A percentile compares a stretch with the other conserved stretches of the same genome.
Evolutionary conservation across 2,888 invertebrate genomes (phyloP).

Genomic region (Mongoloraphidia duomilia): DNA sequence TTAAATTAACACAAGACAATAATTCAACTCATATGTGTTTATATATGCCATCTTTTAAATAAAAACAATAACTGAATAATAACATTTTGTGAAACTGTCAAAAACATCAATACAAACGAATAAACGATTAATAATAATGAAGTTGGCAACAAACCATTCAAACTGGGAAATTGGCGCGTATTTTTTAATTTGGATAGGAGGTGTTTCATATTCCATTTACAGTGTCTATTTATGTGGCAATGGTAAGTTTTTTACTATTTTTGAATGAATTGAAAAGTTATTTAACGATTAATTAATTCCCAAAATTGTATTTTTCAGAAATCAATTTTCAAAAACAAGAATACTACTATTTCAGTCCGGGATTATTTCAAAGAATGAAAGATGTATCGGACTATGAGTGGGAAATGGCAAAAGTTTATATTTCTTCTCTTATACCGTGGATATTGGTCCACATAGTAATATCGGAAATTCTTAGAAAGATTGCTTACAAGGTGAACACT

Average conservation of each 20-base stretch:
- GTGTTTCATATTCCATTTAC: slow-evolving; percentile 40
- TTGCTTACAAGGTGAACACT: background rate
- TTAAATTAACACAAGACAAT: too few species aligned
- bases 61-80: background rate
- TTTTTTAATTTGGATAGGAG: slow-evolving; percentile 37
- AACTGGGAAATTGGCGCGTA: slow-evolving; percentile 31
- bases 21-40: too few species aligned
- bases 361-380: slow-evolving; percentile 36
- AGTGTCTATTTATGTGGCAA: slow-evolving; percentile 35
- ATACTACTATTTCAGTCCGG: slow-evolving; percentile 45
- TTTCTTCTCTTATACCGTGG: slow-evolving; percentile 38
- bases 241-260: slow-evolving; percentile 29
- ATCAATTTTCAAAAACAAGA: slow-evolving; percentile 27
- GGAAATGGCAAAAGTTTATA: slow-evolving; percentile 44
- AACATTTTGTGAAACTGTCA: background rate
- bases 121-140: slow-evolving; percentile 1
- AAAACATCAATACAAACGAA: background rate
- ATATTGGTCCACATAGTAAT: slow-evolving; percentile 37
- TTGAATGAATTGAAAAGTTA: background rate
- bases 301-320: slow-evolving; percentile 20
- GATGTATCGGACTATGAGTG: slow-evolving; percentile 61
- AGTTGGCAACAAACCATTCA: slow-evolving; percentile 6
- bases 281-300: slow-evolving; percentile 4
- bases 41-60: too few species aligned
- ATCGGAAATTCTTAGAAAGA: slow-evolving; percentile 34